phyloP scores from a whole-genome alignment of 2,888 invertebrate genomes.

The Punctoribates punctum region DNA sequence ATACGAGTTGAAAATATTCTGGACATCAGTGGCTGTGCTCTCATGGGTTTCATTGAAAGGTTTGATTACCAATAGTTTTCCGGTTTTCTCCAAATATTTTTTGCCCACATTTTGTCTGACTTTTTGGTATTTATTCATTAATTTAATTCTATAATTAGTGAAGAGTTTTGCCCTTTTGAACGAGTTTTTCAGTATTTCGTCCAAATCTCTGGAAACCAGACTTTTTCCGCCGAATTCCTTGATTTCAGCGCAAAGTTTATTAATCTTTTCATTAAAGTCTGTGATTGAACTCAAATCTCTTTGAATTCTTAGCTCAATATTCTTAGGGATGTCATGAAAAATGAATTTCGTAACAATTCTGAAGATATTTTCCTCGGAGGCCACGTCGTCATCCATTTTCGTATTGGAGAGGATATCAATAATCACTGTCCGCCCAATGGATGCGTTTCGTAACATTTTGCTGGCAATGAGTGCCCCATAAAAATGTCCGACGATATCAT shows the following conservation, averaged over 20 bases:
- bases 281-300: not conserved
- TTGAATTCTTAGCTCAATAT: not conserved
- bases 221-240: constrained; percentile 8
- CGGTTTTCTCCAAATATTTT: not conserved
- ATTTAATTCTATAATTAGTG: not conserved
- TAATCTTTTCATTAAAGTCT: not conserved
- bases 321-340: not conserved
- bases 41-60: not conserved
- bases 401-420: not conserved
- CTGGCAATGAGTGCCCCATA: not conserved
- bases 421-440: not conserved
- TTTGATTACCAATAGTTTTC: not conserved
- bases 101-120: not conserved
- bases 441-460: not conserved
- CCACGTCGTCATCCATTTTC: not conserved
- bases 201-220: not conserved
- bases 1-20: too few relatives aligned
- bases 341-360: not conserved
- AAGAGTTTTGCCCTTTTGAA: constrained; percentile 5
- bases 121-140: not conserved
- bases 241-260: not conserved
- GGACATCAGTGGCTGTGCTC: too few relatives aligned
- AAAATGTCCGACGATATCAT: constrained; percentile 25
- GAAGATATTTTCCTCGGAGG: not conserved
- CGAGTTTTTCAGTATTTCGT: constrained; percentile 1